phyloP scores from a whole-genome alignment of 2,888 invertebrate genomes.

The Macaria liturata region DNA sequence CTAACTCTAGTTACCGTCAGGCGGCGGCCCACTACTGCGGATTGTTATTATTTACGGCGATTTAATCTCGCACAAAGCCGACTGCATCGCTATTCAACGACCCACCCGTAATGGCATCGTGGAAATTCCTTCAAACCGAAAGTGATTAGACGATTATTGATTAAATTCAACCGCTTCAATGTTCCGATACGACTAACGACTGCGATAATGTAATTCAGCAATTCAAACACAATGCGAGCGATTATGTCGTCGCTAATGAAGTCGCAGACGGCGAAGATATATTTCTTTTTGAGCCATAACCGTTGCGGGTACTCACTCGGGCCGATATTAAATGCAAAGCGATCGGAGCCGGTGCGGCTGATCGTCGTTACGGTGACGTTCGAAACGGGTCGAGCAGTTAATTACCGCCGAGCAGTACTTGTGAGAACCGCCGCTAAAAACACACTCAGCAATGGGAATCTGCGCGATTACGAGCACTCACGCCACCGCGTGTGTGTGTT shows the following conservation, averaged over 20 bases:
- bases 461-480: conserved; percentile 38
- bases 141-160: conserved; percentile 35
- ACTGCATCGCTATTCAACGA: conserved; percentile 47
- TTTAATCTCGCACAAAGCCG: conserved; percentile 46
- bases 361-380: conserved; percentile 17
- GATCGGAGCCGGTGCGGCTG: conserved; percentile 10
- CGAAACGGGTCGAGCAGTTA: conserved; percentile 31
- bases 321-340: conserved; percentile 29
- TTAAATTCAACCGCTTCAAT: conserved; percentile 23
- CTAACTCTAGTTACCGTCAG: conserved; percentile 48
- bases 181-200: conserved; percentile 19
- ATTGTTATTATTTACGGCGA: conserved; percentile 41
- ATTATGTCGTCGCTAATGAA: conserved; percentile 22
- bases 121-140: conserved; percentile 41
- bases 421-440: conserved; percentile 58
- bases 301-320: conserved; percentile 11
- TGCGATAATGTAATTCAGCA: conserved; percentile 22
- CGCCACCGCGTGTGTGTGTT: conserved; percentile 30
- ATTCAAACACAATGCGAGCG: conserved; percentile 26
- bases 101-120: conserved; percentile 42
- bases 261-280: conserved; percentile 18
- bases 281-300: conserved; percentile 23
- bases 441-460: conserved; percentile 40
- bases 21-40: conserved; percentile 26
- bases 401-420: conserved; percentile 38